Evolutionary conservation across 2,888 invertebrate genomes (phyloP).

Genomic region (Sympetrum striolatum): DNA sequence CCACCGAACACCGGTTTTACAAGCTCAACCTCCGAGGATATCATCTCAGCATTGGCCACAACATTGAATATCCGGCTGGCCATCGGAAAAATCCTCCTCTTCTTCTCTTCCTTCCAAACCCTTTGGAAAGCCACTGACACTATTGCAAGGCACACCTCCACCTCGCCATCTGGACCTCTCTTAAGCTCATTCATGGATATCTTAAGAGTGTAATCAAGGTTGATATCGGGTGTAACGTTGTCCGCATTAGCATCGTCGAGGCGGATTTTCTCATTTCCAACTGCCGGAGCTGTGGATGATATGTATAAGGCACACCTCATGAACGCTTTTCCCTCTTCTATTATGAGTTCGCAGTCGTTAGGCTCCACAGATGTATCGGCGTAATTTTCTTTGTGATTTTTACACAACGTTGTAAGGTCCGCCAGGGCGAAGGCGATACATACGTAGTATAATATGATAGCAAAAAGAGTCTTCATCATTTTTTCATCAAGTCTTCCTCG

Average conservation of each 20-base stretch:
- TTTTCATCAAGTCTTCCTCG: accelerated
- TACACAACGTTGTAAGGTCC: too few species aligned
- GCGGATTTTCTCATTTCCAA: not conserved
- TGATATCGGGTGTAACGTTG: not conserved
- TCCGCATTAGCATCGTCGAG: too few species aligned
- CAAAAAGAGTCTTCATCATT: too few species aligned
- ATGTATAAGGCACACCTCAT: not conserved
- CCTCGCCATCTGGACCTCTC: not conserved
- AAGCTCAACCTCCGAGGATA: not conserved
- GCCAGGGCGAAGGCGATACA: too few species aligned
- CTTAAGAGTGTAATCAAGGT: not conserved
- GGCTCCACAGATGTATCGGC: not conserved
- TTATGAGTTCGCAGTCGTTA: not conserved
- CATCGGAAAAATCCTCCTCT: not conserved
- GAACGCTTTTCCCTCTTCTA: not conserved
- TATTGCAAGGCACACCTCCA: not conserved
- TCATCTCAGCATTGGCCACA: not conserved
- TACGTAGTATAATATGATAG: too few species aligned
- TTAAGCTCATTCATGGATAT: not conserved
- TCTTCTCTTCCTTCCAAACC: not conserved
- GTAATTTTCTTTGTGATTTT: not conserved
- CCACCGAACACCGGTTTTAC: not conserved
- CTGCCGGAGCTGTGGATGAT: not conserved
- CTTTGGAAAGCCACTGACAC: not conserved
- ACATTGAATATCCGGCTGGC: constrained; percentile 20